These are phyloP conservation scores for Fregata magnificens DNA, from an alignment of 2,113 vertebrate species.

Conservation along the genomic window DNA sequence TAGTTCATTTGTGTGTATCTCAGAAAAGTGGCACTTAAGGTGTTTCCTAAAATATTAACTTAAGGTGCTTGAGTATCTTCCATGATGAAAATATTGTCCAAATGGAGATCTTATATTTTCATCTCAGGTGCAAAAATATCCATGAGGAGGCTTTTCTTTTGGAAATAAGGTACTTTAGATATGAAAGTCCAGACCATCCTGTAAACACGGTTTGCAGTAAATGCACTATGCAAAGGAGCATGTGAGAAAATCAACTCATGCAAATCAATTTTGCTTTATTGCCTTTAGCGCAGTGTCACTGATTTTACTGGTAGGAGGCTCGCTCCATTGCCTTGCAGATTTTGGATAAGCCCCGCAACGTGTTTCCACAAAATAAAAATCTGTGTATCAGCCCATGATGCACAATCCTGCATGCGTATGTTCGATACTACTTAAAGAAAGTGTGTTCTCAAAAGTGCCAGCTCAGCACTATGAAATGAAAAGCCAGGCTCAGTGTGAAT, in stretches of 20 bases:
- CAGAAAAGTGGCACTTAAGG: neutral
- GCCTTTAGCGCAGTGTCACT: neutral
- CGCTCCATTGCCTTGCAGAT: neutral
- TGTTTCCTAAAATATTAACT: neutral
- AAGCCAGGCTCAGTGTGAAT: neutral
- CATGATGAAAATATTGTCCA: neutral
- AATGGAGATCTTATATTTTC: neutral
- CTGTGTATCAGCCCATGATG: neutral
- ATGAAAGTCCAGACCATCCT: neutral
- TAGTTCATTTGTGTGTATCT: neutral
- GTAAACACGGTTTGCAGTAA: neutral
- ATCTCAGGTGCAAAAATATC: neutral
- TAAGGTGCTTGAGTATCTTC: neutral
- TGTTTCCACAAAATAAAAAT: neutral
- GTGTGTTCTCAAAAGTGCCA: neutral
- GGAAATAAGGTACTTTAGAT: neutral
- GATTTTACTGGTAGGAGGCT: neutral
- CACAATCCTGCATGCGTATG: neutral
- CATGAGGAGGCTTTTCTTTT: neutral
- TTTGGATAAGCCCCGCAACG: neutral
- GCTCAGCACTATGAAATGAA: neutral
- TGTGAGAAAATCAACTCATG: neutral
- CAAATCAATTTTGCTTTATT: neutral
- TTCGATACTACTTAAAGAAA: neutral
- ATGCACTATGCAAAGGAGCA: neutral